Evolutionary conservation across 2,888 invertebrate genomes (phyloP).

Genomic region (Caradrina kadenii): DNA sequence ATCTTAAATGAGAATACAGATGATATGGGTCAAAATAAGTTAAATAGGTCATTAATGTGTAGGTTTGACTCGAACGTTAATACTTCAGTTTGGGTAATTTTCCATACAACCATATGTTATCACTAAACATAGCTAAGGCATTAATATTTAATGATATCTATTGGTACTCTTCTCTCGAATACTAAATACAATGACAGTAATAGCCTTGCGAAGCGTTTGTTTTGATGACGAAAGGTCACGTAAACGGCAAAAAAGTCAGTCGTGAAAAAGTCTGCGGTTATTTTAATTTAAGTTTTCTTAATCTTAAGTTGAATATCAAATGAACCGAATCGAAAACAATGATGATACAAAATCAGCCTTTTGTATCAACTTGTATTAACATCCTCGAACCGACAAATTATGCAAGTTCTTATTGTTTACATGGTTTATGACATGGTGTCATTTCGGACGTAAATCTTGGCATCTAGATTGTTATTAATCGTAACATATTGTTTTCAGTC

Average conservation of each 20-base stretch:
- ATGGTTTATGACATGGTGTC: not conserved
- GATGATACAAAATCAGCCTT: constrained; percentile 3
- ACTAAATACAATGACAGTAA: constrained; percentile 46
- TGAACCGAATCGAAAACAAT: not conserved
- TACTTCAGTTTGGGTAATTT: constrained; percentile 7
- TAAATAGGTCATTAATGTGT: constrained; percentile 40
- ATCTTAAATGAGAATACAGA: constrained; percentile 7
- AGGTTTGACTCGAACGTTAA: constrained; percentile 3
- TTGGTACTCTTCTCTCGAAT: constrained; percentile 16
- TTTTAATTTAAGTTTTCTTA: not conserved
- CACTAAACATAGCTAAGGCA: constrained; percentile 8
- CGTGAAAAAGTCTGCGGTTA: constrained; percentile 13
- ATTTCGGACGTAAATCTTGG: not conserved
- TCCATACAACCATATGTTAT: constrained; percentile 6
- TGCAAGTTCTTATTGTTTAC: not conserved
- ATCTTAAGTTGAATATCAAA: not conserved
- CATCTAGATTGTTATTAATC: not conserved
- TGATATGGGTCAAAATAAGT: constrained; percentile 27
- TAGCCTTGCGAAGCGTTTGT: constrained; percentile 54
- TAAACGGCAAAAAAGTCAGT: constrained; percentile 33
- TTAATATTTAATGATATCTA: constrained; percentile 30
- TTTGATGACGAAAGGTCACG: constrained; percentile 51
- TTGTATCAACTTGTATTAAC: not conserved
- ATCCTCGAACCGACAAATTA: too few relatives aligned
- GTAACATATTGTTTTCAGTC: not conserved